Evolutionary conservation across 2,797 vertebrate genomes (phyloP), one percentile per base, ranked within the genome.

Genomic region (Sebastes baramenuke): DNA sequence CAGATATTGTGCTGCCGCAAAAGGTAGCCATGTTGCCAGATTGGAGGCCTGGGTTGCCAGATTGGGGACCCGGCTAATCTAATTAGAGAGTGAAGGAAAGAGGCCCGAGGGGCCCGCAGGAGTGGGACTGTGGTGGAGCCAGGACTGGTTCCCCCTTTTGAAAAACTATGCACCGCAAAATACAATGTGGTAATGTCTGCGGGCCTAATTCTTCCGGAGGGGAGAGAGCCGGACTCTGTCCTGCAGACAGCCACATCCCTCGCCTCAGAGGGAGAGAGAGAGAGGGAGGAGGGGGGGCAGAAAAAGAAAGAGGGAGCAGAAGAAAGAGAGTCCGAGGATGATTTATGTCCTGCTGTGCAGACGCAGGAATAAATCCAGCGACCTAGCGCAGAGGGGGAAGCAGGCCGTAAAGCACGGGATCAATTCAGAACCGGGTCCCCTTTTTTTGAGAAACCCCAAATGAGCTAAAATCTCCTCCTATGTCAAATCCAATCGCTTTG

Each of bases 101-200:
- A 93, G 93, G 94, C 94, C 93, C 88, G 2, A 64, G 91, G 88
- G 94, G 92, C 89, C 90, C 73, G 86, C 85, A 84, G 90, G 68
- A 90, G 83, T 60, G 79, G 91, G 91, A 79, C 90, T 79, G 79
- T 88, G 88, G 88, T 65, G 85, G 90, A 94, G 93, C 93, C 91
- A 92, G 90, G 86, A 91, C 92, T 84, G 80, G 89, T 93, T 94
- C 92, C 91, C 89, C 90, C 90, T 87, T 88, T 85, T 89, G 80
- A 90, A 89, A 93, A 95, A 93, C 87, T 91, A 55, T 77, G 89
- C 83, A 91, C 95, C 94, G 73, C 95, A 95, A 95, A 94, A 93
- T 94, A 91, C 90, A 90, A 94, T 96, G 96, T 94, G 95, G 95
- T 96, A 94, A 96, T 91, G 95, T 96, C 94, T 96, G 94, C 91